Conservation (phyloP, 2,113 vertebrate genomes). For the Morone saxatilis region DNA sequence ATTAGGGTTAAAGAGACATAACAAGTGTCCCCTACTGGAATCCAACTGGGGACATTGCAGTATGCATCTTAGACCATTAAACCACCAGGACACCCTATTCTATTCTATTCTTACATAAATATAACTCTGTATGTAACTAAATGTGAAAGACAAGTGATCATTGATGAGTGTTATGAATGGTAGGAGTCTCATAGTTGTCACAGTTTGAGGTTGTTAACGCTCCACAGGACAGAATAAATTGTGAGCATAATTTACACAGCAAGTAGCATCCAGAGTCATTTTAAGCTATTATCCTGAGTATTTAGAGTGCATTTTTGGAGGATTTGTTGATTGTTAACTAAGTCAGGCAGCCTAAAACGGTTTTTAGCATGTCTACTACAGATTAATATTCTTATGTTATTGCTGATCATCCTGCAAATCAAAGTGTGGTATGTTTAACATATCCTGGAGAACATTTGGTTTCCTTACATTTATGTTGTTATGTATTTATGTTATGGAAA, state of each 20-base stretch:
- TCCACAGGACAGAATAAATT: background rate
- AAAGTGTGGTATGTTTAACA: background rate
- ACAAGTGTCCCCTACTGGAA: background rate
- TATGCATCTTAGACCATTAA: background rate
- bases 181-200: background rate
- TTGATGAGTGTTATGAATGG: background rate
- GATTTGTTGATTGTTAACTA: background rate
- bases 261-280: background rate
- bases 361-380: background rate
- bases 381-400: background rate
- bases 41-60: background rate
- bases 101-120: background rate
- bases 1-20: background rate
- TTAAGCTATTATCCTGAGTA: background rate
- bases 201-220: background rate
- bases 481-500: background rate
- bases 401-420: background rate
- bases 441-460: background rate
- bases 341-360: background rate
- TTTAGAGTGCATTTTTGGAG: background rate
- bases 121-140: background rate
- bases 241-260: background rate
- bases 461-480: slow-evolving; percentile 1
- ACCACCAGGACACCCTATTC: background rate
- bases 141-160: background rate